A percentile compares a stretch with the other conserved stretches of the same genome.
Conservation (phyloP, 2,888 invertebrate genomes). For the Andrena bucephala region DNA sequence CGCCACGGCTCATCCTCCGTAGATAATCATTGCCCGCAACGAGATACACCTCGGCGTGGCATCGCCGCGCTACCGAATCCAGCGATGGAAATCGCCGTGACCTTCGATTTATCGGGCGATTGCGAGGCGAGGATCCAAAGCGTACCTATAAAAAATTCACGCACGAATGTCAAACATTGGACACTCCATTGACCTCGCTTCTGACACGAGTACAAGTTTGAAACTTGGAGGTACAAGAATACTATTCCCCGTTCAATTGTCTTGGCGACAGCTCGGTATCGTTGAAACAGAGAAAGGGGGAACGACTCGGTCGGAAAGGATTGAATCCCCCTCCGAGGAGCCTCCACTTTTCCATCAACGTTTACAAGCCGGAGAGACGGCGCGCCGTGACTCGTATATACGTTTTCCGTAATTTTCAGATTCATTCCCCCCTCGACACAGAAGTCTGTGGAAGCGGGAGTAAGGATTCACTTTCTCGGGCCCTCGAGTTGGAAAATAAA, state of each 20-base stretch:
- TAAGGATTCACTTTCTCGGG: conserved; percentile 63
- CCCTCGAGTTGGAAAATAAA: conserved; percentile 77
- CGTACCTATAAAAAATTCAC: too few relatives aligned
- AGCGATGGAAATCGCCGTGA: conserved; percentile 2
- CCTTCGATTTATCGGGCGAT: not conserved
- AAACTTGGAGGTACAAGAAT: not conserved
- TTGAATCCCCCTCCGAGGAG: conserved; percentile 15
- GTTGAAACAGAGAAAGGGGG: not conserved
- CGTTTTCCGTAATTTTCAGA: conserved; percentile 55
- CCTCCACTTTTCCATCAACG: conserved; percentile 37
- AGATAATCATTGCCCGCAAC: conserved; percentile 60
- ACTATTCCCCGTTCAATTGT: not conserved
- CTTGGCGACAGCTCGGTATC: not conserved
- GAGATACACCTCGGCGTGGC: conserved; percentile 48
- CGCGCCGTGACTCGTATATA: conserved; percentile 25
- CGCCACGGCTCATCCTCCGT: conserved; percentile 58
- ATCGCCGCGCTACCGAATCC: conserved; percentile 50
- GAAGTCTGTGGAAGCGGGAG: conserved; percentile 45
- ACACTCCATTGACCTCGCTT: not conserved
- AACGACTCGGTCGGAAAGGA: conserved; percentile 8
- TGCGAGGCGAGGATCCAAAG: not conserved
- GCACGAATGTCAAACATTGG: not conserved
- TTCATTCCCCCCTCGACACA: conserved; percentile 51
- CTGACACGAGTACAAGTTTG: too few relatives aligned
- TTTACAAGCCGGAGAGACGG: not conserved